phyloP scores from a whole-genome alignment of 2,888 invertebrate genomes.

The Oscheius onirici region DNA sequence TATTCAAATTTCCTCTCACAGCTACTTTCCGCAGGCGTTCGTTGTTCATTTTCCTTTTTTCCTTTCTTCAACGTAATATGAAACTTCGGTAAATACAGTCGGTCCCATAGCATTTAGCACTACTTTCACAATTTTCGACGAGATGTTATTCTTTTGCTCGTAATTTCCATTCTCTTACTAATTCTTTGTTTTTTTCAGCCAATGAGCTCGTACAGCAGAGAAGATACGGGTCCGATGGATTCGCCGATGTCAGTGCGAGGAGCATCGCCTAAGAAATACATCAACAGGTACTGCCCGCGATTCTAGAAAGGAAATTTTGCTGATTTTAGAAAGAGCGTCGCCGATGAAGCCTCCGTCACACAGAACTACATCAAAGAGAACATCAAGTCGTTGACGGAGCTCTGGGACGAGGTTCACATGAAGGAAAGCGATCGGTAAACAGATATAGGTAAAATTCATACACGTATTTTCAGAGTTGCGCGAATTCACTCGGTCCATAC shows the following conservation, averaged over 20 bases:
- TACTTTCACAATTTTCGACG: too few species aligned
- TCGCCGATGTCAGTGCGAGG: not conserved
- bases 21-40: too few species aligned
- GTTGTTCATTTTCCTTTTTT: too few species aligned
- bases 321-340: conserved; percentile 12
- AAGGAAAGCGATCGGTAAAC: conserved; percentile 15
- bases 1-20: too few species aligned
- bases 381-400: conserved; percentile 1
- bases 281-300: not conserved
- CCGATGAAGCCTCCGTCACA: conserved; percentile 15
- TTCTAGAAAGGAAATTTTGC: not conserved
- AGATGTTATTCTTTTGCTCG: not conserved
- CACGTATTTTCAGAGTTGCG: not conserved
- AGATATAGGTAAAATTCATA: not conserved
- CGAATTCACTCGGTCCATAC: conserved; percentile 9
- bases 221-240: not conserved
- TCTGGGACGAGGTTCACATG: conserved; percentile 35
- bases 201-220: not conserved
- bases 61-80: too few species aligned
- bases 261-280: not conserved
- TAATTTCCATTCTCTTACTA: too few species aligned
- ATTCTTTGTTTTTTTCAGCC: too few species aligned
- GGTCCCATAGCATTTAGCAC: too few species aligned
- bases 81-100: too few species aligned
- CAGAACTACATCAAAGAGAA: conserved; percentile 22